phyloP scores from a whole-genome alignment of 1,140 invertebrate species.

The Drosophila paulistorum region DNA sequence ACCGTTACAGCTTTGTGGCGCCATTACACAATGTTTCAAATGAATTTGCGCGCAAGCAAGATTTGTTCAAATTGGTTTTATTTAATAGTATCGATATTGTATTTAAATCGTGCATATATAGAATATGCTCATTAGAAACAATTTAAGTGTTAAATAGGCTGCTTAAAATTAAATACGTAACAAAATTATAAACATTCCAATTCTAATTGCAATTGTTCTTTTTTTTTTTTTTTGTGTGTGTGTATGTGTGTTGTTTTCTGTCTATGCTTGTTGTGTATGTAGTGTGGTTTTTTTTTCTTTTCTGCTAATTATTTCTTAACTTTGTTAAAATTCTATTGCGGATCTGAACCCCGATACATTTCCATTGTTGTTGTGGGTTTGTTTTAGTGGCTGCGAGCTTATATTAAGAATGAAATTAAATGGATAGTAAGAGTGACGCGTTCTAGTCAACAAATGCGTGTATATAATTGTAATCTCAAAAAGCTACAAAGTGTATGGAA shows the following conservation, averaged over 20 bases:
- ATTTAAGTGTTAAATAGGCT: constrained; percentile 69
- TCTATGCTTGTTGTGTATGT: constrained; percentile 17
- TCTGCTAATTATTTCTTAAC: constrained; percentile 71
- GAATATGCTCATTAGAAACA: constrained; percentile 70
- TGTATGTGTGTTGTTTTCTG: constrained; percentile 4
- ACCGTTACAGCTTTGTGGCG: not conserved
- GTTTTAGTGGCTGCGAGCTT: constrained; percentile 20
- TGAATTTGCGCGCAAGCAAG: not conserved
- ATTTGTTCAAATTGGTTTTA: constrained; percentile 31
- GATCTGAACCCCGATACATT: constrained; percentile 7
- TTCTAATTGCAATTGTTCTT: constrained; percentile 56
- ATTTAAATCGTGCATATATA: constrained; percentile 75
- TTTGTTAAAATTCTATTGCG: constrained; percentile 36
- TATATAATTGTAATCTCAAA: constrained; percentile 39
- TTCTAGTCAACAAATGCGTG: constrained; percentile 52
- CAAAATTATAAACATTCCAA: constrained; percentile 80
- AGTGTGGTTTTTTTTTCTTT: constrained; percentile 37
- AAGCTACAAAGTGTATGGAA: constrained; percentile 29
- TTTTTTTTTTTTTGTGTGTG: no score
- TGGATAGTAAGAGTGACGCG: constrained; percentile 35
- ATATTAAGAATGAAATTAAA: constrained; percentile 25
- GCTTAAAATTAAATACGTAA: constrained; percentile 80
- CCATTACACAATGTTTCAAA: not conserved
- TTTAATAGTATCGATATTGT: constrained; percentile 67
- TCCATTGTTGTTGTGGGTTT: constrained; percentile 31